phyloP scores from a whole-genome alignment of 2,113 vertebrate genomes.

The Nymphicus hollandicus region DNA sequence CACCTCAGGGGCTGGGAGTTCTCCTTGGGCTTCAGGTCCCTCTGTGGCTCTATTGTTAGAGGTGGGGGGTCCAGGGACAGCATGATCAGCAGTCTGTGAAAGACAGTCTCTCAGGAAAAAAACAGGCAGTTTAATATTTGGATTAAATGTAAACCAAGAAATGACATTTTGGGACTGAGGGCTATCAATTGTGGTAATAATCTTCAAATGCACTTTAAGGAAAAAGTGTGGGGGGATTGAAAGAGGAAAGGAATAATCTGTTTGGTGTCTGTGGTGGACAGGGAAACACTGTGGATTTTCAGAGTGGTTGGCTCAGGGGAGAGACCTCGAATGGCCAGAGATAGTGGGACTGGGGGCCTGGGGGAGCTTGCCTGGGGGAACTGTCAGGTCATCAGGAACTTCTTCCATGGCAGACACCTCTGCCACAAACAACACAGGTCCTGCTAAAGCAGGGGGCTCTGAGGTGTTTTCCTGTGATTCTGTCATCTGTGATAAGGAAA shows the following conservation, averaged over 20 bases:
- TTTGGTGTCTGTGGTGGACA: fast-evolving
- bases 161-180: neutral
- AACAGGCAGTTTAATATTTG: neutral
- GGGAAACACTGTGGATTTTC: neutral
- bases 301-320: neutral
- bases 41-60: no score
- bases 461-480: neutral
- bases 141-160: neutral
- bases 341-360: neutral
- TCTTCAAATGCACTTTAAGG: neutral
- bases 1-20: neutral
- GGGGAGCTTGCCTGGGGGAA: fast-evolving
- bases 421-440: neutral
- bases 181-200: neutral
- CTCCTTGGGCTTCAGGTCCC: neutral
- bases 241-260: neutral
- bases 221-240: neutral
- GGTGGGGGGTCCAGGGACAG: neutral
- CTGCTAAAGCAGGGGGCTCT: neutral
- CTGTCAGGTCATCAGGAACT: neutral
- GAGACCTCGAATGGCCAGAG: no score
- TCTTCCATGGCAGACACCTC: neutral
- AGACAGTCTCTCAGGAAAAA: neutral
- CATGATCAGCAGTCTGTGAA: fast-evolving
- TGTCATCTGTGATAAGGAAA: neutral